These are phyloP conservation scores for Hyperopisus bebe DNA, from an alignment of 2,113 vertebrate genomes.

Conservation along the genomic window DNA sequence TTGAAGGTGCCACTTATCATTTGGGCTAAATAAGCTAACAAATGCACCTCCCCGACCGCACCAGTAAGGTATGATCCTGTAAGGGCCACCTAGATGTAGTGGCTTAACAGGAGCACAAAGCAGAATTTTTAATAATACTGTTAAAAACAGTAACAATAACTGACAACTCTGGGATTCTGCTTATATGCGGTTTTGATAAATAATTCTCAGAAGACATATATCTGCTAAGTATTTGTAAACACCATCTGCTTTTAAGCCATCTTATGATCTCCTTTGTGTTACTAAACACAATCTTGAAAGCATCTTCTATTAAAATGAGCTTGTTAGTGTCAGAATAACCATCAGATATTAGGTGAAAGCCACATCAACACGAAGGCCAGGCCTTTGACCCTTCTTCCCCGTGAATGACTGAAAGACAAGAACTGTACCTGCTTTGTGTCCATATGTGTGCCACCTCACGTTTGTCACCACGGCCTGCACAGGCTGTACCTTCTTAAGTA, in stretches of 20 bases:
- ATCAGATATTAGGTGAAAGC: background rate
- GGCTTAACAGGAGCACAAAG: background rate
- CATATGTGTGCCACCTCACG: background rate
- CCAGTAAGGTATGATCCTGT: background rate
- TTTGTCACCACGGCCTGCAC: background rate
- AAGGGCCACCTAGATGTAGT: background rate
- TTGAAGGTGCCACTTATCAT: background rate
- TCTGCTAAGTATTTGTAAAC: slow-evolving; percentile 3
- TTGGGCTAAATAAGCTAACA: background rate
- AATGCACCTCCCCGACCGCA: background rate
- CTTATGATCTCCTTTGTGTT: background rate
- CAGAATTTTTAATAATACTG: background rate
- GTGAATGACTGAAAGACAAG: background rate
- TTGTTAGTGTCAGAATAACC: background rate
- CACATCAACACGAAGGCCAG: background rate
- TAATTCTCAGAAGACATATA: slow-evolving; percentile 4
- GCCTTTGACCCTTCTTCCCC: background rate
- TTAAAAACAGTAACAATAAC: background rate
- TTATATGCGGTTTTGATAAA: background rate
- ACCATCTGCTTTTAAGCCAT: slow-evolving; percentile 11
- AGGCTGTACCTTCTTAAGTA: background rate
- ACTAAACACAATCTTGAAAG: background rate
- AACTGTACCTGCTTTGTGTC: background rate
- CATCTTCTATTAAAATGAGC: background rate
- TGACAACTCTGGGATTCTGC: background rate